phyloP scores from a whole-genome alignment of 2,797 vertebrate genomes.

The Lepilemur septentrionalis region DNA sequence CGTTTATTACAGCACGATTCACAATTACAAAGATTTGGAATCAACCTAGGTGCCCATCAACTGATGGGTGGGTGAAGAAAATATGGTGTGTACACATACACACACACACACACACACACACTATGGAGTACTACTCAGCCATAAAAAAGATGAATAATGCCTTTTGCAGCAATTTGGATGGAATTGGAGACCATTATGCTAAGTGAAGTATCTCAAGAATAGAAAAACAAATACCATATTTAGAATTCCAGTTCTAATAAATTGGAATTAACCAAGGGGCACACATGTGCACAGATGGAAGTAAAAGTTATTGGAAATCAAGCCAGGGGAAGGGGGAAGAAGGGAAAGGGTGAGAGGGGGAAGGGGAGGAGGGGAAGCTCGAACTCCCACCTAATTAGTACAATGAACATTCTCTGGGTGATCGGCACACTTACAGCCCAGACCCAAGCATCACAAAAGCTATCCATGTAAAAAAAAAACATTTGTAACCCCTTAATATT shows the following conservation, averaged over 20 bases:
- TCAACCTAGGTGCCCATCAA: background rate
- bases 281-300: background rate
- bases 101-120: too few relatives aligned
- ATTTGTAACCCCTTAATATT: too few relatives aligned
- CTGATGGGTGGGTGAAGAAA: background rate
- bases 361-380: background rate
- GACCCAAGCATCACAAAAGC: background rate
- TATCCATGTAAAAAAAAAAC: too few relatives aligned
- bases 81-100: too few relatives aligned
- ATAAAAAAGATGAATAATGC: background rate
- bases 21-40: background rate
- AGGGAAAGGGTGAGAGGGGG: too few relatives aligned
- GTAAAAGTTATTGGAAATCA: background rate
- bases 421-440: background rate
- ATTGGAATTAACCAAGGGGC: background rate
- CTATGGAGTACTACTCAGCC: too few relatives aligned
- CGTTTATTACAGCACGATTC: too few relatives aligned
- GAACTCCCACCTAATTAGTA: background rate
- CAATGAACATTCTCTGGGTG: background rate
- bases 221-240: background rate
- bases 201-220: background rate
- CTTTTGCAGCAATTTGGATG: background rate
- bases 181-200: background rate
- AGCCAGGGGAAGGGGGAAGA: too few relatives aligned
- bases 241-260: background rate